phyloP scores from a whole-genome alignment of 2,113 vertebrate species.

The Rhineura floridana region DNA sequence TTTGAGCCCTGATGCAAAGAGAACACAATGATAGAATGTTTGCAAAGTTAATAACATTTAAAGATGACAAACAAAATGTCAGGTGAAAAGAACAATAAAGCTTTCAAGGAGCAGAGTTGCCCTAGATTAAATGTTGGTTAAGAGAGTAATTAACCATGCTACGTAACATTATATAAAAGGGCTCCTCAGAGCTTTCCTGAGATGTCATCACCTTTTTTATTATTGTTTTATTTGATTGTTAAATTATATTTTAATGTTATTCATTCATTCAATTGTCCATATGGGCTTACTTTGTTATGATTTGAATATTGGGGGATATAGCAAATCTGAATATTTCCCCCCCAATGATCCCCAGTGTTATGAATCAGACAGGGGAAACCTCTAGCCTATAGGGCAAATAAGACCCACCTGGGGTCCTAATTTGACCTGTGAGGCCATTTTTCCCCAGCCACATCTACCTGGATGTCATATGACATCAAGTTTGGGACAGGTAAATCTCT shows the following conservation, averaged over 20 bases:
- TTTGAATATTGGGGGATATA: no score
- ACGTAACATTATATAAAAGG: neutral
- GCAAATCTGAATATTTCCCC: neutral
- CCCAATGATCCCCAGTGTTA: no score
- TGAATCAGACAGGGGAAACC: no score
- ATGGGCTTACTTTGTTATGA: neutral
- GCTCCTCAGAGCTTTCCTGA: neutral
- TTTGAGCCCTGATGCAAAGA: neutral
- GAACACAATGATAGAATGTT: neutral
- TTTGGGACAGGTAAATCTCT: no score
- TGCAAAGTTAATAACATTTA: conserved; percentile 14
- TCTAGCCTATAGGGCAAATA: no score
- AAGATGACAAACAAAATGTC: neutral
- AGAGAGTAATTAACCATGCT: neutral
- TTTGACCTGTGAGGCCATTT: no score
- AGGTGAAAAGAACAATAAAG: neutral
- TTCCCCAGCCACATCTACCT: no score
- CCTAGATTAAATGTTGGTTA: neutral
- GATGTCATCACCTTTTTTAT: neutral
- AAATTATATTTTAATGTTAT: neutral
- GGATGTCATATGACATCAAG: no score
- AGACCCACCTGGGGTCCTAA: no score
- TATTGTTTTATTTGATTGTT: neutral
- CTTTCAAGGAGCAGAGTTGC: neutral
- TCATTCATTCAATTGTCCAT: neutral